phyloP scores from a whole-genome alignment of 2,113 vertebrate genomes.

The Plecotus auritus region DNA sequence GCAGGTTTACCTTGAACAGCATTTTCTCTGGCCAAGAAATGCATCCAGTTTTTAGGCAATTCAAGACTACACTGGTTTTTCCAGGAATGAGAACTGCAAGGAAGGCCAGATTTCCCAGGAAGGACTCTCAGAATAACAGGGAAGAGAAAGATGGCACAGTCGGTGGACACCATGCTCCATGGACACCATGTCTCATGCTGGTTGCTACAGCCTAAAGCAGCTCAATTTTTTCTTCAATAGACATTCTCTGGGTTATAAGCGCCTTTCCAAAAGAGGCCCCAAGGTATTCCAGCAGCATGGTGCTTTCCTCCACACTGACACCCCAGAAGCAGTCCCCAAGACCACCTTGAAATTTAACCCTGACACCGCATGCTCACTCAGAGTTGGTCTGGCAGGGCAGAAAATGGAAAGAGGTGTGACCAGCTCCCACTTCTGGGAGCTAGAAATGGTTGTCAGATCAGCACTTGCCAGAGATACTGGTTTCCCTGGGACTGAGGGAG shows the following conservation, averaged over 20 bases:
- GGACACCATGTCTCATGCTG: accelerated
- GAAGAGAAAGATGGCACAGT: not conserved
- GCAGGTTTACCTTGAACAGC: not conserved
- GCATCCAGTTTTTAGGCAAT: not conserved
- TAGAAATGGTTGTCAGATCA: not conserved
- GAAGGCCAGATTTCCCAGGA: not conserved
- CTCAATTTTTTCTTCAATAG: accelerated
- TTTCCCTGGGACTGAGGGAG: not conserved
- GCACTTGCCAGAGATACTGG: not conserved
- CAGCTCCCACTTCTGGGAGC: not conserved
- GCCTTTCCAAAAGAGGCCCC: not conserved
- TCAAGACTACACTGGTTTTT: not conserved
- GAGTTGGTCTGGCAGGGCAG: not conserved
- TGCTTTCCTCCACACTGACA: not conserved
- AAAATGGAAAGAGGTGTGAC: accelerated
- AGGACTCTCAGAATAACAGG: not conserved
- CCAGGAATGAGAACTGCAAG: not conserved
- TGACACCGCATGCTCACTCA: not conserved
- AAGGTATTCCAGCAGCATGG: not conserved
- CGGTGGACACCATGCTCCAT: accelerated
- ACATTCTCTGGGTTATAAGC: not conserved
- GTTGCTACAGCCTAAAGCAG: accelerated
- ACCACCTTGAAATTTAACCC: not conserved
- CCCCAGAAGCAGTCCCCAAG: not conserved
- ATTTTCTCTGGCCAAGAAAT: not conserved